Evolutionary conservation across 1,140 invertebrate species (phyloP), one percentile per base, ranked within the genome.

Genomic region (Anastrepha ludens): DNA sequence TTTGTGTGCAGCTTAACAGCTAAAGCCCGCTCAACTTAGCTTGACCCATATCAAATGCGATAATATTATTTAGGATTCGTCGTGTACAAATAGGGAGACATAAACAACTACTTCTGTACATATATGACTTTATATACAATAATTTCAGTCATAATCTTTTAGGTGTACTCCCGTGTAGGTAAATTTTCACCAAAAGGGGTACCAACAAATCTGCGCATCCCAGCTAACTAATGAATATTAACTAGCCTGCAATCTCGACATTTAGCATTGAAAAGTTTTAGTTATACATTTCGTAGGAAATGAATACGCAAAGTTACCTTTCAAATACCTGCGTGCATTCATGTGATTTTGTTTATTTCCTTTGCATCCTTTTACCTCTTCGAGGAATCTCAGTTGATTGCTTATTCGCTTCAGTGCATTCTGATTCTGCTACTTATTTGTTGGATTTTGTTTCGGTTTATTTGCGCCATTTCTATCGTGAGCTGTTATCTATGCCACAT

Each of bases 1-100:
- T 67, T 67, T 67, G 11, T 29, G 39, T 67, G n/a, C 2, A 20
- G 0, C 17, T 8, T 17, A 64, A 62, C 60, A 62, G 60, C n/a
- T 7, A 15, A 4, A 2, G 13, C 11, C 15, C 13, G 15, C 9
- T 55, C 17, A 55, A 8, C 50, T 81, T 11, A 0, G n/a, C 0
- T 20, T 81, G 74, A 81, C 74, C 74, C 47, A 81, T 50, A 55
- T 81, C 74, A 81, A 81, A 81, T 81, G 74, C 47, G 47, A 50
- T n/a, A 81, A 81, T 47, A 81, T 2, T 2, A 29, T 55, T 81
- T 55, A 8, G 47, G 41, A 4, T 74, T 17, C 17, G 13, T 11
- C 67, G 67, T 41, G 41, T 74, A 39, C 1, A 74, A 74, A 17
- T 17, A 13, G 2, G 15, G 8, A 20, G 7, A 78, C 44, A 55